Conservation (phyloP, 2,888 invertebrate species). For the Lamellibrachia satsuma region DNA sequence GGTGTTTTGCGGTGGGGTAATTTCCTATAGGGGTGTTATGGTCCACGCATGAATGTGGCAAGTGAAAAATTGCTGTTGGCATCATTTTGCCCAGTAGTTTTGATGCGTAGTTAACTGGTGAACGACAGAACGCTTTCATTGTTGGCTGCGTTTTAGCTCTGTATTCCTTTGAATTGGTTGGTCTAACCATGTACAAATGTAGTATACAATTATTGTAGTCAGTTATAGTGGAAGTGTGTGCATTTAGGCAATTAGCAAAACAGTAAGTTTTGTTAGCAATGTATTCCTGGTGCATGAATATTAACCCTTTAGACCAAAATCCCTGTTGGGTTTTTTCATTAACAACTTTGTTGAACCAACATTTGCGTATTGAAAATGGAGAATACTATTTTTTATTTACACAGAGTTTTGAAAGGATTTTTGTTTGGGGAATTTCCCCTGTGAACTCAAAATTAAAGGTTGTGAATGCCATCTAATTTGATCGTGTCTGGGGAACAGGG, state of each 20-base stretch:
- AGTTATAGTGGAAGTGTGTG: neutral
- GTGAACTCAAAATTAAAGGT: neutral
- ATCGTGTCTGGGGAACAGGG: neutral
- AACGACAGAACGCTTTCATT: neutral
- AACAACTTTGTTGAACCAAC: neutral
- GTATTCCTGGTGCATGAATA: neutral
- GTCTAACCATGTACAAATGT: neutral
- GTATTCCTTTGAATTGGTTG: neutral
- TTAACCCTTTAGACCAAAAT: neutral
- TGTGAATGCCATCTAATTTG: neutral
- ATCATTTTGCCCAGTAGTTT: neutral
- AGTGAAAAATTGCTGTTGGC: neutral
- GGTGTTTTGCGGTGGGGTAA: neutral
- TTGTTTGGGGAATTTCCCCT: neutral
- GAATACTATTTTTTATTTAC: neutral
- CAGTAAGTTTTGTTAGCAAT: neutral
- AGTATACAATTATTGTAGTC: neutral
- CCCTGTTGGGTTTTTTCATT: neutral
- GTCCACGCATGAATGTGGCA: neutral
- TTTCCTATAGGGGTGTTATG: neutral
- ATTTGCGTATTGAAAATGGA: neutral
- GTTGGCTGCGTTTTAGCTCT: neutral
- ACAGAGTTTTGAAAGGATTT: neutral
- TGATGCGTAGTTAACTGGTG: neutral
- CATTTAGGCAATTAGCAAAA: neutral